phyloP scores from a whole-genome alignment of 2,113 vertebrate species.

The Microtus richardsoni region DNA sequence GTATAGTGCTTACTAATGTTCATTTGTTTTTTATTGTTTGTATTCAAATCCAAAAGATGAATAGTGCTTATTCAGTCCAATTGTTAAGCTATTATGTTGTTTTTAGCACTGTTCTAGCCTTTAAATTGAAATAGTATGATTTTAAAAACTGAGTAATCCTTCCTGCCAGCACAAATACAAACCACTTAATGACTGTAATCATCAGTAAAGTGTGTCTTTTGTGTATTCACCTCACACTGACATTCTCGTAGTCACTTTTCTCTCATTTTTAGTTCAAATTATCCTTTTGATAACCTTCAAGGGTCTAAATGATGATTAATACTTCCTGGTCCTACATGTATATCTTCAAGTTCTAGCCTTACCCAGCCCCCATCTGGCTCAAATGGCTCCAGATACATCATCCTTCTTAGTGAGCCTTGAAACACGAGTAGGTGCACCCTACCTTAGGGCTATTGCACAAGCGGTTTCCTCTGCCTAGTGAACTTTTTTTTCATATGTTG shows the following conservation, averaged over 20 bases:
- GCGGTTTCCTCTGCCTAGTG: not conserved
- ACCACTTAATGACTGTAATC: not conserved
- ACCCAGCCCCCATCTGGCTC: not conserved
- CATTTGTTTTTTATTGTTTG: slow-evolving; percentile 1
- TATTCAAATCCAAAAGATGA: not conserved
- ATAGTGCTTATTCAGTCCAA: not conserved
- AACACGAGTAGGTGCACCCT: not conserved
- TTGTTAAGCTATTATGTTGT: slow-evolving; percentile 11
- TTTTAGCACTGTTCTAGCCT: not conserved
- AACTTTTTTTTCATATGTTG: not conserved
- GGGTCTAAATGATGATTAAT: not conserved
- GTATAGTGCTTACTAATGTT: not conserved
- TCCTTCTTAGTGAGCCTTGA: not conserved
- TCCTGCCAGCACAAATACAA: not conserved
- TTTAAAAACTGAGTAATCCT: not conserved
- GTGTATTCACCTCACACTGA: not conserved
- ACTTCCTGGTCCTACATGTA: not conserved
- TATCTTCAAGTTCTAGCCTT: not conserved
- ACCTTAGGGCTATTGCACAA: not conserved
- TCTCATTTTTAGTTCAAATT: slow-evolving; percentile 27
- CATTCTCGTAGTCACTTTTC: slow-evolving; percentile 25
- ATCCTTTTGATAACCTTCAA: not conserved
- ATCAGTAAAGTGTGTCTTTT: not conserved
- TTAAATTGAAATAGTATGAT: not conserved
- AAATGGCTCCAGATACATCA: not conserved